Conservation (phyloP, 2,797 vertebrate species). For the Loris lydekkerianus region DNA sequence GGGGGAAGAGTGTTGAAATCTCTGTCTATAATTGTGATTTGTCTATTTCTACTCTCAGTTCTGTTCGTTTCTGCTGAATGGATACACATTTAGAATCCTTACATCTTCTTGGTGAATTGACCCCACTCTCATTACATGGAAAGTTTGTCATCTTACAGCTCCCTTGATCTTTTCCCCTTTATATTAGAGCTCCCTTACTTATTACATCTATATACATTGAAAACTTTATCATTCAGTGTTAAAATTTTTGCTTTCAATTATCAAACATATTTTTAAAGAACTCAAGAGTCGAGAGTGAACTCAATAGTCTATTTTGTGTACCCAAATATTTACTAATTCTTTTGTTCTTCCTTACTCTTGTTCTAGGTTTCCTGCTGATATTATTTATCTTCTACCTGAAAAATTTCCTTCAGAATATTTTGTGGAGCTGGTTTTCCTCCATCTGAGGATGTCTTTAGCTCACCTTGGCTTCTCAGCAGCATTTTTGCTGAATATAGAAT, state of each 20-base stretch:
- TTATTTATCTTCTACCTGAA: neutral
- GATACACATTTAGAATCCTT: neutral
- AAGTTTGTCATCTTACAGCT: neutral
- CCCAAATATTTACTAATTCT: neutral
- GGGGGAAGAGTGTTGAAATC: neutral
- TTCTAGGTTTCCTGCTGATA: neutral
- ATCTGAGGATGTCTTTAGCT: neutral
- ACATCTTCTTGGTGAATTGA: neutral
- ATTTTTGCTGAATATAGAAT: conserved; percentile 1
- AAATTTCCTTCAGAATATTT: neutral
- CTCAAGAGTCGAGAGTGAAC: neutral
- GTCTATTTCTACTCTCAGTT: neutral
- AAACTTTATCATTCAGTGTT: neutral
- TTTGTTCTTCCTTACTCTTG: neutral
- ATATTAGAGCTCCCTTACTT: neutral
- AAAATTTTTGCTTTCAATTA: neutral
- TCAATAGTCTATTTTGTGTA: neutral
- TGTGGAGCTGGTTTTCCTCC: neutral
- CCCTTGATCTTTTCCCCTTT: neutral
- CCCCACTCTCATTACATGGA: neutral
- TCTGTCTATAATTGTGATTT: neutral
- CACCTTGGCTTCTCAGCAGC: neutral
- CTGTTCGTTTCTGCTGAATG: neutral
- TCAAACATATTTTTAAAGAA: neutral
- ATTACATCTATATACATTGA: neutral